Evolutionary conservation across 2,797 vertebrate genomes (phyloP).

Genomic region (Acrocephalus scirpaceus): DNA sequence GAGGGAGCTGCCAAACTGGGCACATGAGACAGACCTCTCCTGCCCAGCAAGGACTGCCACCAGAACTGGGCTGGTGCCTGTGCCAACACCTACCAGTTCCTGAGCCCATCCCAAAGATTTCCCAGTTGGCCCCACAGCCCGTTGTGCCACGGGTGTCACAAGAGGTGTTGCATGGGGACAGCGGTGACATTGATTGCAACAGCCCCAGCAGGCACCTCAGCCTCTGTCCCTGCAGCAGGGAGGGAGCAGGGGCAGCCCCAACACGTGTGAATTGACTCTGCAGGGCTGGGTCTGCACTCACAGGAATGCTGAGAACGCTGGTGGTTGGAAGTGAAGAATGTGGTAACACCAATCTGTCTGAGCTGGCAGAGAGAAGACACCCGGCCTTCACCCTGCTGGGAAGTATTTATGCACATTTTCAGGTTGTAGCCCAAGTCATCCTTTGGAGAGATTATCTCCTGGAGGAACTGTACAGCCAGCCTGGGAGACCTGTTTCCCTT

Average conservation of each 20-base stretch:
- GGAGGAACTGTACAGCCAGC: background rate
- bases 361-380: background rate
- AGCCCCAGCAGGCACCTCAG: background rate
- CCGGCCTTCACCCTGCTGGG: background rate
- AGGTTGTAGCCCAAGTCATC: accelerated
- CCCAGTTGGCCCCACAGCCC: background rate
- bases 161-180: background rate
- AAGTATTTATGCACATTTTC: background rate
- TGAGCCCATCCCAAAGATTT: background rate
- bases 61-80: background rate
- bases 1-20: background rate
- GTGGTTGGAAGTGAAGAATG: accelerated
- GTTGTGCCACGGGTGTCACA: background rate
- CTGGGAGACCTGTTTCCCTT: background rate
- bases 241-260: background rate
- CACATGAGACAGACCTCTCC: background rate
- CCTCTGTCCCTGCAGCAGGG: background rate
- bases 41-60: background rate
- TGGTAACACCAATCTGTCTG: background rate
- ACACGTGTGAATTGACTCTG: background rate
- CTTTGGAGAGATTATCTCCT: accelerated
- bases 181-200: background rate
- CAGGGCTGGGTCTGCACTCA: background rate
- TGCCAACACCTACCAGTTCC: too few relatives aligned
- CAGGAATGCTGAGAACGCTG: background rate